phyloP scores from a whole-genome alignment of 2,888 invertebrate genomes.

The Ochropacha duplaris region DNA sequence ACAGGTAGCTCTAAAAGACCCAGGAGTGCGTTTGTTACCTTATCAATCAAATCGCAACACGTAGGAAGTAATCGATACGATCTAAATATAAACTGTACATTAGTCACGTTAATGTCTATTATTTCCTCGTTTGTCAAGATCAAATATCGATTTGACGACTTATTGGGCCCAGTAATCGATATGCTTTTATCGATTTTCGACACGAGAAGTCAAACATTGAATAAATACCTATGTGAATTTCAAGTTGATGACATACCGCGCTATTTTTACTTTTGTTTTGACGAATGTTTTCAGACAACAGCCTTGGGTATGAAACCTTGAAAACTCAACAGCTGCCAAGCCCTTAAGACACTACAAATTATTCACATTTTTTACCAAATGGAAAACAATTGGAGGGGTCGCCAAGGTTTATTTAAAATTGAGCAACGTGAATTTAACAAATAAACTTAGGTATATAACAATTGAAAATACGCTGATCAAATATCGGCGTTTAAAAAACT shows the following conservation, averaged over 20 bases:
- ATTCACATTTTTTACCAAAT: too few species aligned
- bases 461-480: not conserved
- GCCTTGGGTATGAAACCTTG: not conserved
- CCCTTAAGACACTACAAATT: too few species aligned
- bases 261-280: not conserved
- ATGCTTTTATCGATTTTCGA: conserved; percentile 10
- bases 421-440: not conserved
- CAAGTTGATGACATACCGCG: not conserved
- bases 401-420: not conserved
- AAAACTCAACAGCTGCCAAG: not conserved
- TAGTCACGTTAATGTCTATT: conserved; percentile 40
- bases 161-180: conserved; percentile 35
- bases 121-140: conserved; percentile 54
- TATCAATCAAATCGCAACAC: conserved; percentile 19
- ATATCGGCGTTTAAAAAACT: not conserved
- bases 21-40: conserved; percentile 16
- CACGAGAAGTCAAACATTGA: not conserved
- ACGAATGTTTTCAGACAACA: not conserved
- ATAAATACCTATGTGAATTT: not conserved
- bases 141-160: conserved; percentile 33
- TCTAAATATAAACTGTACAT: conserved; percentile 39
- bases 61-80: conserved; percentile 48
- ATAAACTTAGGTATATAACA: not conserved
- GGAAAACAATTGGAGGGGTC: too few species aligned
- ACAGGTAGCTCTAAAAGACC: not conserved